A percentile compares a stretch with the other conserved stretches of the same genome.
These are phyloP conservation scores for Micromys minutus DNA, from an alignment of 2,113 vertebrate genomes.

Conservation along the genomic window DNA sequence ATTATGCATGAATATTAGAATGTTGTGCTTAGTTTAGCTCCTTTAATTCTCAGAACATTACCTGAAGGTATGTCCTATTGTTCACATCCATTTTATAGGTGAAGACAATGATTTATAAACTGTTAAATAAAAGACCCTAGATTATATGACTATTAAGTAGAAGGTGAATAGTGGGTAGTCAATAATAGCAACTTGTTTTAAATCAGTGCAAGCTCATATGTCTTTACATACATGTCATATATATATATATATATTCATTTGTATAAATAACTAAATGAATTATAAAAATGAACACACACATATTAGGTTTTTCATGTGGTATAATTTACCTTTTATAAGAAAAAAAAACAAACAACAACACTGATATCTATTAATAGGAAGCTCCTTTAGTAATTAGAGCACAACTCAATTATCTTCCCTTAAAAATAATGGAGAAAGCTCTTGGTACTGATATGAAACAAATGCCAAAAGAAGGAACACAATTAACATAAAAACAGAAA, in stretches of 20 bases:
- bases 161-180: not conserved
- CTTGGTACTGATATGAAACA: not conserved
- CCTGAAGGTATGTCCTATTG: not conserved
- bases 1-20: not conserved
- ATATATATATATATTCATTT: not conserved
- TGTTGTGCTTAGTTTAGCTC: not conserved
- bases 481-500: constrained; percentile 12
- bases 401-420: not conserved
- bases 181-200: not conserved
- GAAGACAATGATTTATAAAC: constrained; percentile 26
- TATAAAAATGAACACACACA: not conserved
- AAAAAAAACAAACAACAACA: constrained; percentile 7
- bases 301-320: not conserved
- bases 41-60: not conserved
- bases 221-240: not conserved
- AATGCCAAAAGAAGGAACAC: constrained; percentile 7
- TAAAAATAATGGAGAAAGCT: constrained; percentile 41
- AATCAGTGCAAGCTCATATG: not conserved
- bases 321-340: constrained; percentile 33
- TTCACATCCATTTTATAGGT: constrained; percentile 45
- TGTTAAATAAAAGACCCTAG: not conserved
- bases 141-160: not conserved
- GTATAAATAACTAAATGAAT: not conserved
- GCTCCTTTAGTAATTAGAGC: constrained; percentile 26
- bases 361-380: constrained; percentile 19